Evolutionary conservation across 2,888 invertebrate genomes (phyloP), one percentile per base, ranked within the genome.

Genomic region (Drosophila vallismaia): DNA sequence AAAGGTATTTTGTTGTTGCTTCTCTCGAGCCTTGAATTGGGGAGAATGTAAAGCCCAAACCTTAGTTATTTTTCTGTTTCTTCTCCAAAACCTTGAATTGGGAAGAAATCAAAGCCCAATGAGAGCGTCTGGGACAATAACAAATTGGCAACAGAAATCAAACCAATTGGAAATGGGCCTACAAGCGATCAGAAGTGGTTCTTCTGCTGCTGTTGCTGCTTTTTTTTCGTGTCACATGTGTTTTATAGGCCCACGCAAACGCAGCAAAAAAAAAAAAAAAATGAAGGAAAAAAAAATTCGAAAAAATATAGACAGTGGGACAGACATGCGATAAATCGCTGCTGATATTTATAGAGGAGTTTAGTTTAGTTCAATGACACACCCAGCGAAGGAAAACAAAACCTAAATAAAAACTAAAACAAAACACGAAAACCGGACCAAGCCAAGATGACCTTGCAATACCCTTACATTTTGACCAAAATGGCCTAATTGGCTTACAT

Each of bases 341-440:
- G 75, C 70, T 71, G 83, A 75, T 81, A 81, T 81, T 83, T 83
- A 80, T 81, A 71, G 70, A 78, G 83, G 79, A 81, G 83, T 80
- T 81, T 75, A 77, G 80, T 53, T 53, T 44, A 44, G 44, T 60
- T 74, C 73, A 70, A 46, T 54, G 78, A 74, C 76, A 80, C 80
- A 71, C 69, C 72, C 79, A 69, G 57, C 64, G 29, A 52, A 66
- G 33, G 45, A 12, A 38, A 49, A 50, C n/a, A 28, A 57, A 60
- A 48, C 24, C 19, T 36, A 51, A 49, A 46, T 36, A 29, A 51
- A 59, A 36, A 49, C 59, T 59, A 70, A 70, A 70, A 51, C 57
- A 68, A 76, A 82, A 76, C 79, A 69, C 54, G 10, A 53, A 67
- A 67, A 42, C 58, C 14, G 58, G 46, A 50, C 66, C 31, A 59